phyloP scores from a whole-genome alignment of 1,140 invertebrate species.

The Coptotermes formosanus region DNA sequence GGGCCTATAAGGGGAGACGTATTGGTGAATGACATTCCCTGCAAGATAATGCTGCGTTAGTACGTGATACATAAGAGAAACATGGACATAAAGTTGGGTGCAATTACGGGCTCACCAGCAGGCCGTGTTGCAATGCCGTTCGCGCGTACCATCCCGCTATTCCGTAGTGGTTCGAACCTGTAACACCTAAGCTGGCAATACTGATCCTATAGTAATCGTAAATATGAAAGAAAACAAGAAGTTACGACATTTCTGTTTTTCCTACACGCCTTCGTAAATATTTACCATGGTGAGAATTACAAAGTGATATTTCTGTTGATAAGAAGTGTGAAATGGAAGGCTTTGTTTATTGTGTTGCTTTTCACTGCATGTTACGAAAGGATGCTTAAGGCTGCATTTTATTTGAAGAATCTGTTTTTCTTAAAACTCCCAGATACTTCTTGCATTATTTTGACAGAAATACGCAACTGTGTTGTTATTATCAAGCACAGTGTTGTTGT shows the following conservation, averaged over 20 bases:
- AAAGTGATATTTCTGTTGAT: neutral
- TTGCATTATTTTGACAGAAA: too few species aligned
- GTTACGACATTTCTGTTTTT: neutral
- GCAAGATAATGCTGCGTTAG: conserved; percentile 31
- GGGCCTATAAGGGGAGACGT: conserved; percentile 87
- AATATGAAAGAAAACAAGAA: too few species aligned
- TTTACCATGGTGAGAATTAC: neutral
- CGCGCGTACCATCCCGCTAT: conserved; percentile 87
- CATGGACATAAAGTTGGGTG: neutral
- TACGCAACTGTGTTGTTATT: too few species aligned
- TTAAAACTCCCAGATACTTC: too few species aligned
- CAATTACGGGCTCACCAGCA: conserved; percentile 59
- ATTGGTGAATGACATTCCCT: conserved; percentile 90
- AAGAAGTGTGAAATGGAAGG: neutral
- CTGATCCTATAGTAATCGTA: too few species aligned
- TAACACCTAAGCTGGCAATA: conserved; percentile 20
- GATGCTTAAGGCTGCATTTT: too few species aligned
- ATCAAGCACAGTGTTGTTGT: too few species aligned
- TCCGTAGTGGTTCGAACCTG: conserved; percentile 84
- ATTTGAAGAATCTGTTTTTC: too few species aligned
- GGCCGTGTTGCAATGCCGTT: conserved; percentile 68
- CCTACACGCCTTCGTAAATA: neutral
- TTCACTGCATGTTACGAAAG: too few species aligned
- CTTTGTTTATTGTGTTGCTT: neutral
- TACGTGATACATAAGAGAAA: neutral